Base-by-base conservation (phyloP, 2,113 vertebrate species). In the Brachyhypopomus gauderio region DNA sequence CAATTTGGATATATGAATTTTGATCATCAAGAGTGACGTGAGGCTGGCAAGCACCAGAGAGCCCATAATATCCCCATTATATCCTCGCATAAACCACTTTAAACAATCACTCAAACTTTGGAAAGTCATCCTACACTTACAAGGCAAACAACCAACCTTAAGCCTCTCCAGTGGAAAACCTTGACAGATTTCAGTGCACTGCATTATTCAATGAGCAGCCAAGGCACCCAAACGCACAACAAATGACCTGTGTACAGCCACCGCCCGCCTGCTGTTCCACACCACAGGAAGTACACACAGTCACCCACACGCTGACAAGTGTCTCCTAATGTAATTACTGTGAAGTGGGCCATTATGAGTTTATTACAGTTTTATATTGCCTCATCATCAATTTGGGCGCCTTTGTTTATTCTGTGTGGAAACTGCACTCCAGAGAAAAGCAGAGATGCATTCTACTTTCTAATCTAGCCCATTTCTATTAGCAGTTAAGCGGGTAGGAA, bases 341-440 rank as follows among this genome's bases (percentile, higher is more conserved):
- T 56, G n/a, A 58, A 19, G 48, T 0, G 4, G 14, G 7, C 30
- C 17, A 55, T 69, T 70, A 52, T 23, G 7, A 70, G 36, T 41
- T 59, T 70, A 70, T 78, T n/a, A 77, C 62, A 22, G n/a, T 41
- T 48, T 58, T 56, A 67, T 56, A 56, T 30, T 20, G 38, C 14
- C 30, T 19, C 20, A 23, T 67, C 14, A 36, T 36, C 5, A 58
- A 20, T 14, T 27, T 52, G 34, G 45, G n/a, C 34, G 75, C 12
- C n/a, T 55, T 69, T 69, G 45, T 56, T 58, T 34, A 3, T 64
- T 77, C 60, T 17, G 25, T 5, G 17, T 0, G 16, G 23, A 77
- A 60, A 60, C 11, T 56, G 27, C 60, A 25, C 63, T 19, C 14
- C 8, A 66, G 64, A 36, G 64, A 67, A 36, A 67, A 36, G 45